Base-by-base conservation (phyloP, 2,113 vertebrate species). In the Gymnorhina tibicen region DNA sequence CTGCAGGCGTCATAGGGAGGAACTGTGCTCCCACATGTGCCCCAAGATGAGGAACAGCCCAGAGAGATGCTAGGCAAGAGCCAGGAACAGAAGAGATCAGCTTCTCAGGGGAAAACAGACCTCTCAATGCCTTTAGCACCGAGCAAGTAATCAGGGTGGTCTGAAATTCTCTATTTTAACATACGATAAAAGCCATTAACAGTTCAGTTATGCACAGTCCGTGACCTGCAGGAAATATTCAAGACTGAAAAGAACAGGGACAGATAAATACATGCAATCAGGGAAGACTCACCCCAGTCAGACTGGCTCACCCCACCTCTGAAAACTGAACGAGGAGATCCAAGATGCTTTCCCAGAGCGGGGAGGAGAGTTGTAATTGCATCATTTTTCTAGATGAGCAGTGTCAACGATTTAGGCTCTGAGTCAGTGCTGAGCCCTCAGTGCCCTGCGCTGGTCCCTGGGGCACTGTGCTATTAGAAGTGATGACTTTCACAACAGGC, bases 401-500 rank as follows among this genome's bases (percentile, higher is more conserved):
- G 56, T 77, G 78, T 91, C 87, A 89, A 73, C 3, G 9, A 10
- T 44, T 84, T 15, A 4, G 47, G 68, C 72, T 92, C 30, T 78
- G 93, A 96, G 87, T 90, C 90, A 95, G 93, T n/a, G 3, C 72
- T 7, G 75, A 92, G 76, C 55, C 94, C 44, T 17, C 72, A 44
- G 6, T 92, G 87, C 93, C 83, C 83, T 19, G 79, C 9, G 0
- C 27, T 2, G 1, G 73, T 78, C 95, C 87, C 95, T 8, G 64
- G 73, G 79, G 88, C 85, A 67, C 85, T 15, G 44, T 11, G 52
- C 87, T 84, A 52, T 85, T 77, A 77, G 59, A 81, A 90, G 60
- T 78, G 87, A 96, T 84, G 95, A 92, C 60, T 96, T 90, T 93
- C 83, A 81, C 95, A 92, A 68, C 52, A 59, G 85, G 52, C 79